phyloP scores from a whole-genome alignment of 1,140 invertebrate species.

The Euwallacea similis region DNA sequence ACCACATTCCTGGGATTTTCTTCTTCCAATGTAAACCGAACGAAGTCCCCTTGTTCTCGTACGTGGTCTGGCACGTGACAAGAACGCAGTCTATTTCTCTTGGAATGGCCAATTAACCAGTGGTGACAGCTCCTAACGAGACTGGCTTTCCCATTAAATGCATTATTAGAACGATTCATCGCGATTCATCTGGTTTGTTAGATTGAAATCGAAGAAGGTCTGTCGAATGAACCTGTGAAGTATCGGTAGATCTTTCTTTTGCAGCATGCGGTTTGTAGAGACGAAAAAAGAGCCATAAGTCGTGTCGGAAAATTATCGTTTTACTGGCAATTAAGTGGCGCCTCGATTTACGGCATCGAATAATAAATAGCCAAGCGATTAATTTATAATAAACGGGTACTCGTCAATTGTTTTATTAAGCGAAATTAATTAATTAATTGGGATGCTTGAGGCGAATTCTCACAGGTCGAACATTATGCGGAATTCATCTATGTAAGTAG shows the following conservation, averaged over 20 bases:
- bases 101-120: background rate
- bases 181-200: too few relatives aligned
- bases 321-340: constrained; percentile 13
- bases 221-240: background rate
- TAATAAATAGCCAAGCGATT: constrained; percentile 1
- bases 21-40: constrained; percentile 1
- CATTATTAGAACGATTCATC: background rate
- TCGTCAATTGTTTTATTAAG: background rate
- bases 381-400: constrained; percentile 9
- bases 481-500: too few relatives aligned
- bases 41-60: background rate
- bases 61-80: background rate
- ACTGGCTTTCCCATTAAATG: background rate
- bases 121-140: background rate
- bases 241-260: background rate
- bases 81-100: background rate
- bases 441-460: background rate
- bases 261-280: background rate
- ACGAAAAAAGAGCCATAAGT: background rate
- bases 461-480: too few relatives aligned
- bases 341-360: constrained; percentile 5
- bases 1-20: background rate
- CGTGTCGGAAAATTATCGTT: constrained; percentile 6
- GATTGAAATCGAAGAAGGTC: too few relatives aligned
- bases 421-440: background rate